These are phyloP conservation scores for Rhynchopsitta pachyrhyncha DNA, from an alignment of 2,113 vertebrate species.

Conservation along the genomic window DNA sequence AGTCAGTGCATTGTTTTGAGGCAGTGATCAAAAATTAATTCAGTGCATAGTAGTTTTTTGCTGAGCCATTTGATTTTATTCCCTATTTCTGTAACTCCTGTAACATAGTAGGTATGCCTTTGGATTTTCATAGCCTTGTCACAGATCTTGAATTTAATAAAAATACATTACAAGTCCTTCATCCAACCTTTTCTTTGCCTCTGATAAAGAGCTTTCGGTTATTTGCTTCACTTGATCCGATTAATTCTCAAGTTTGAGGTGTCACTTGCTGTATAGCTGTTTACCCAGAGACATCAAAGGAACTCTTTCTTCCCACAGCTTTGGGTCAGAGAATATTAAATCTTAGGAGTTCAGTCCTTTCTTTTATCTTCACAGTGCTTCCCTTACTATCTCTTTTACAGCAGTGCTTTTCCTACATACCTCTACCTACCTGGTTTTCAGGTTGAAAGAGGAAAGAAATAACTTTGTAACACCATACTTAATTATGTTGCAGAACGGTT, in stretches of 20 bases:
- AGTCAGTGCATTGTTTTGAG: neutral
- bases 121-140: neutral
- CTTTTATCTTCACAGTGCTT: neutral
- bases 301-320: neutral
- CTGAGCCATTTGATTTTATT: neutral
- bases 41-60: neutral
- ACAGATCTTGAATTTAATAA: neutral
- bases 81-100: neutral
- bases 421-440: neutral
- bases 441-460: neutral
- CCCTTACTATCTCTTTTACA: neutral
- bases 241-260: neutral
- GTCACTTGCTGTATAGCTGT: neutral
- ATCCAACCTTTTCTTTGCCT: neutral
- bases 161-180: neutral
- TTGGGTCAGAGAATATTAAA: neutral
- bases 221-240: neutral
- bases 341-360: neutral
- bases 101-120: neutral
- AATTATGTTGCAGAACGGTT: neutral
- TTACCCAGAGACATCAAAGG: slow-evolving; percentile 1
- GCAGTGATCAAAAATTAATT: neutral
- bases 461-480: neutral
- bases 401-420: neutral
- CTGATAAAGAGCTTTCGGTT: neutral